Evolutionary conservation across 2,797 vertebrate species (phyloP).

Genomic region (Saxicola maurus): DNA sequence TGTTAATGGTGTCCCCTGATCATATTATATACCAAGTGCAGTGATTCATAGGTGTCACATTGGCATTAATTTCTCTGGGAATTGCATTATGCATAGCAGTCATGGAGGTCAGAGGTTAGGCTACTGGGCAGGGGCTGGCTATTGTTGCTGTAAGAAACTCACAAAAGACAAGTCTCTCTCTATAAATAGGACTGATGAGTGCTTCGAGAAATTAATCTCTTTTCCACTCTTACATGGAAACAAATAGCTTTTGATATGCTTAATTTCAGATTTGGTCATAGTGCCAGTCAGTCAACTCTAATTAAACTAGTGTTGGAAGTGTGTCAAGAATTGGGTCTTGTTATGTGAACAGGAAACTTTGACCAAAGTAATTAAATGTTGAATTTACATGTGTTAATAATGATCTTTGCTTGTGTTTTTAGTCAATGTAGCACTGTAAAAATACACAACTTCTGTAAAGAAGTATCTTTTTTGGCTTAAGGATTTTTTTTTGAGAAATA

Average conservation of each 20-base stretch:
- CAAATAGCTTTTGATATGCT: neutral
- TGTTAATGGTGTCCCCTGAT: neutral
- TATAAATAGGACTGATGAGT: neutral
- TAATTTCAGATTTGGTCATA: neutral
- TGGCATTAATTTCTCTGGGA: neutral
- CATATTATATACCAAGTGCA: neutral
- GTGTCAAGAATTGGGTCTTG: neutral
- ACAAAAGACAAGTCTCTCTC: neutral
- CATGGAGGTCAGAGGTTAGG: neutral
- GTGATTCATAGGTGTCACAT: neutral
- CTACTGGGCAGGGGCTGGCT: neutral
- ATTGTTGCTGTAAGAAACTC: neutral
- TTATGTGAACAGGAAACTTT: neutral
- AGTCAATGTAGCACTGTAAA: neutral
- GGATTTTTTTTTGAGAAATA: neutral
- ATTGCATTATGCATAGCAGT: neutral
- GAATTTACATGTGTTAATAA: neutral
- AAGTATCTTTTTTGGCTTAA: neutral
- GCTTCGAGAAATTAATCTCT: neutral
- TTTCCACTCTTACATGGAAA: neutral
- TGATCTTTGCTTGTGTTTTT: neutral
- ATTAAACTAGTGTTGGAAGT: constrained; percentile 7
- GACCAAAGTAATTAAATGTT: neutral
- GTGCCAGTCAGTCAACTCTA: neutral
- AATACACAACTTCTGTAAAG: neutral